Conservation (phyloP, 2,797 vertebrate species). For the Pipistrellus nathusii region DNA sequence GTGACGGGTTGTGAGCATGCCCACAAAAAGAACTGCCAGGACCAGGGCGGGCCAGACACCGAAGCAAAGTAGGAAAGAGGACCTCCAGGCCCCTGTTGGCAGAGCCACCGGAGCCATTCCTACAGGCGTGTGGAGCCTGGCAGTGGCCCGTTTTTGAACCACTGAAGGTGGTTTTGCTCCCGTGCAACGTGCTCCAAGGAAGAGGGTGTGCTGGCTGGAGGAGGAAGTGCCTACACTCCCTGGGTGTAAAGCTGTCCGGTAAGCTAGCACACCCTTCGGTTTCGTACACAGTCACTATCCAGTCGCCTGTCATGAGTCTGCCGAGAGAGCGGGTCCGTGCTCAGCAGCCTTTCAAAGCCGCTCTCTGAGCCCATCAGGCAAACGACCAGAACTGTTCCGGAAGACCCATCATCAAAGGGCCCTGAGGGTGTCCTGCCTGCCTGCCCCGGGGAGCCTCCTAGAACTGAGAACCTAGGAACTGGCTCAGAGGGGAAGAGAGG, state of each 20-base stretch:
- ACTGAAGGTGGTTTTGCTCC: not conserved
- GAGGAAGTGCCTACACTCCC: not conserved
- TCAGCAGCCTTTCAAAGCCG: not conserved
- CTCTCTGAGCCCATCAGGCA: not conserved
- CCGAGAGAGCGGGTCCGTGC: accelerated
- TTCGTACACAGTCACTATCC: not conserved
- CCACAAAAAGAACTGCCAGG: not conserved
- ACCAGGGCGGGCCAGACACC: not conserved
- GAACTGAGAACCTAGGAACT: not conserved
- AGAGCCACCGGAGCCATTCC: not conserved
- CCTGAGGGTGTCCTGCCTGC: not conserved
- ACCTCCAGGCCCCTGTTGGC: not conserved
- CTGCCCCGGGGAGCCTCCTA: not conserved
- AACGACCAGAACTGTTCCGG: not conserved
- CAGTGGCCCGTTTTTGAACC: too few relatives aligned
- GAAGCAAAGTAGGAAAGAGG: not conserved
- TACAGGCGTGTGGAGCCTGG: accelerated
- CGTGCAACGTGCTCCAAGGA: accelerated
- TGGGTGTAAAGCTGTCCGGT: not conserved
- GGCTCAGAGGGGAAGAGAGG: not conserved
- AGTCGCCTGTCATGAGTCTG: too few relatives aligned
- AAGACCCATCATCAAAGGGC: not conserved
- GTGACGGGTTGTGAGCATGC: not conserved
- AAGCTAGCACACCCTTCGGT: not conserved
- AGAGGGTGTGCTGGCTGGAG: not conserved